These are phyloP conservation scores for Monomorium pharaonis DNA, from an alignment of 1,140 invertebrate genomes.

Conservation along the genomic window DNA sequence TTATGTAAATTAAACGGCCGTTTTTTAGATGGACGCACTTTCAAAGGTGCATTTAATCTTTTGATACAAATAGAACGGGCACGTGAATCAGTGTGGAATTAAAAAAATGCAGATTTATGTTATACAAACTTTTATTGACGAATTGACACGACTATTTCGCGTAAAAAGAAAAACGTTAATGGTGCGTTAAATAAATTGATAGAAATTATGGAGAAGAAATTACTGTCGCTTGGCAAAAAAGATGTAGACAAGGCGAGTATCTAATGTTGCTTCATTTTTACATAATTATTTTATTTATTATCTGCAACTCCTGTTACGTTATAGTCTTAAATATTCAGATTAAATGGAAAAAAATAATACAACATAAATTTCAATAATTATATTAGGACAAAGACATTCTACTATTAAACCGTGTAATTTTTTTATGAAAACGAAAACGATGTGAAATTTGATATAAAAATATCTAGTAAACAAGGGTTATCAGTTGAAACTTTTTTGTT, in stretches of 20 bases:
- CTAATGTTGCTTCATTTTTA: background rate
- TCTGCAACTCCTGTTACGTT: background rate
- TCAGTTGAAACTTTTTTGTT: no score
- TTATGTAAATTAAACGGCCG: constrained; percentile 31
- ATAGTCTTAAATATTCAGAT: background rate
- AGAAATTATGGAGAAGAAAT: constrained; percentile 23
- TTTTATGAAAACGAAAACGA: background rate
- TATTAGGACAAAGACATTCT: background rate
- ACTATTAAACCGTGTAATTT: background rate
- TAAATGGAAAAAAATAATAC: background rate
- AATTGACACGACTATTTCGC: background rate
- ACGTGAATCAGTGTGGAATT: constrained; percentile 18
- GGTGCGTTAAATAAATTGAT: constrained; percentile 22
- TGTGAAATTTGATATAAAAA: background rate
- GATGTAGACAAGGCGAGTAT: background rate
- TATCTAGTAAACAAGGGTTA: background rate
- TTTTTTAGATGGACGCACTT: constrained; percentile 19
- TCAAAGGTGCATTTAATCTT: constrained; percentile 10
- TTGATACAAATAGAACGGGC: background rate
- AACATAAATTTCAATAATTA: background rate
- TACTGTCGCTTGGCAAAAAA: background rate
- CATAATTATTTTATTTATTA: constrained; percentile 27
- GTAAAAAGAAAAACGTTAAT: constrained; percentile 35
- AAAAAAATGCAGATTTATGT: constrained; percentile 26
- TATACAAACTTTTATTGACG: background rate